These are phyloP conservation scores for Eupsittula cactorum DNA, from an alignment of 2,113 vertebrate genomes.

Conservation along the genomic window DNA sequence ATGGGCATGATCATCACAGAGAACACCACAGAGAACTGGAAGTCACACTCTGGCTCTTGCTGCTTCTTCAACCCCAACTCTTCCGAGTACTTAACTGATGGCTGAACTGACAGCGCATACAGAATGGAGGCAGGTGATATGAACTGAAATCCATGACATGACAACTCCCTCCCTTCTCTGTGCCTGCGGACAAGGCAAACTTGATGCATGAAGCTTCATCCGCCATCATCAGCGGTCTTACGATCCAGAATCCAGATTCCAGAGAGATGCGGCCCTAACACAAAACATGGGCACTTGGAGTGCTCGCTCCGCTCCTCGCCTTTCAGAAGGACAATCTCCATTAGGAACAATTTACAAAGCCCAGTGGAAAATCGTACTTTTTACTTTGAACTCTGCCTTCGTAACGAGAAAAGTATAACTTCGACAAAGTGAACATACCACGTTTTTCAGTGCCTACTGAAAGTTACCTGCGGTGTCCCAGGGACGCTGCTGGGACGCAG, in stretches of 20 bases:
- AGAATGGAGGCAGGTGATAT: accelerated
- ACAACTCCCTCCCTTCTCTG: not conserved
- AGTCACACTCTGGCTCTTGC: not conserved
- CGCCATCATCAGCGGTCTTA: accelerated
- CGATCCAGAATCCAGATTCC: not conserved
- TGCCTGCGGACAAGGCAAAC: not conserved
- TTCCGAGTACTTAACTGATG: not conserved
- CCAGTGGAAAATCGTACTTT: not conserved
- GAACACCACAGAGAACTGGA: not conserved
- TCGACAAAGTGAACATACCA: not conserved
- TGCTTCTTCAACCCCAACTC: not conserved
- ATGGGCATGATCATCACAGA: not conserved
- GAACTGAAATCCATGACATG: accelerated
- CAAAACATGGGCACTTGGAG: not conserved
- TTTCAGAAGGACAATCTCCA: not conserved
- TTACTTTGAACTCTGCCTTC: not conserved
- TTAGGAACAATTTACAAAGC: not conserved
- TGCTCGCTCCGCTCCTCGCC: not conserved
- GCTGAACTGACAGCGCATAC: too few species aligned
- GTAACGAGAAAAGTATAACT: not conserved
- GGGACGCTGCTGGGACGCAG: not conserved
- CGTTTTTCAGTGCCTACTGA: not conserved
- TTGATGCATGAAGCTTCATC: not conserved
- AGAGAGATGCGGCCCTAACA: not conserved
- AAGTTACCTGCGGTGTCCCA: not conserved